Base-by-base conservation (phyloP, 2,888 invertebrate species). In the Caenorhabditis sp. region DNA sequence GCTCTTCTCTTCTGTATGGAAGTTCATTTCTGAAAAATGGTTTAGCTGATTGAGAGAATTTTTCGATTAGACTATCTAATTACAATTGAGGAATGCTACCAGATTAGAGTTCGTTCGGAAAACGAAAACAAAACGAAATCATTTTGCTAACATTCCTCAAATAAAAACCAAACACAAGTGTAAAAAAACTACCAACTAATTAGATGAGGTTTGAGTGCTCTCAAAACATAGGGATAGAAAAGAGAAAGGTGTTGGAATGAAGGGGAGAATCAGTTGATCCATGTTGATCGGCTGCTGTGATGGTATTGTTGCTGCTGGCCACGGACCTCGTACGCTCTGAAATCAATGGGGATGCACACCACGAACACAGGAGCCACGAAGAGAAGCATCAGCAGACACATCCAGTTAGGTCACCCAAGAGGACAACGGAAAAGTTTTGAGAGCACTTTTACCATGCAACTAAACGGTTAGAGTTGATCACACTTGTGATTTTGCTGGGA, bases 1-100 rank as follows among this genome's bases (percentile, higher is more conserved):
- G 88, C 73, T 88, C 87, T 54, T 88, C 87, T 28, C 84, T 70
- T 61, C 84, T 75, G 47, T 80, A 86, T 49, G 80, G 84, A 5
- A 88, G 85, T 56, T 88, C 87, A 64, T 79, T 82, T 61, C 88
- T 88, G 82, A 16, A 88, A 86, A 12, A 19, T 8, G 14, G 22
- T 1, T 19, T 1, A 2, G 22, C 22, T 66, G 10, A 5, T n/a
- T 26, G 6, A 16, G 0, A 7, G 8, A 19, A 19, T 14, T 41
- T n/a, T n/a, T 0, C 19, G 3, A 47, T 47, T 47, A 19, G 47
- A 19, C n/a, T 19, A 47, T 19, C 19, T 47, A 19, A n/a, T 19
- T 47, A 4, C n/a, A n/a, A n/a, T n/a, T 47, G 47, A 19, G n/a
- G 56, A 58, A 54, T 47, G n/a, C 41, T 22, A 61, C 14, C 38